Base-by-base conservation (phyloP, 2,113 vertebrate genomes). In the Centropus bengalensis region DNA sequence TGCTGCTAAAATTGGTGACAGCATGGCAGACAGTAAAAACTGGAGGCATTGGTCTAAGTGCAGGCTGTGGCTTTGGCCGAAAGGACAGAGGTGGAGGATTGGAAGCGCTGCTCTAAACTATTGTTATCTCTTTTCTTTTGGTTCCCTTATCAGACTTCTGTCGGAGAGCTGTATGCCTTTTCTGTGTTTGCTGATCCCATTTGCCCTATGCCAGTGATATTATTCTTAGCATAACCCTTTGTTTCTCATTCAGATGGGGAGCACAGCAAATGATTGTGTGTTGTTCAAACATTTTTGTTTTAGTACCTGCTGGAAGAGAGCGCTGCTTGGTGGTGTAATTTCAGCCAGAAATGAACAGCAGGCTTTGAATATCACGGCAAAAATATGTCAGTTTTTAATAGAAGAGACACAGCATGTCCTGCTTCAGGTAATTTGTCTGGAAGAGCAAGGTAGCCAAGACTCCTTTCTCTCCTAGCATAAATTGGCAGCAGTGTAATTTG, bases 271-370 rank as follows among this genome's bases (percentile, higher is more conserved):
- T 94, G 24, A 45, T 22, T 83, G 27, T 47, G 24, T 69, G 2
- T 13, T 84, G 15, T 77, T 89, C 20, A 45, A 91, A 77, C 13
- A 2, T 91, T 92, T 87, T 94, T 33, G 2, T 97, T 98, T 27
- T 94, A 99, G 99, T 93, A 86, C 77, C 22, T 97, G 93, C 88
- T 99, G 99, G 99, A 99, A 96, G 92, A 98, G 97, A 70, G 84
- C 98, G 20, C 97, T 99, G 88, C 98, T 98, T 87, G 99, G 99
- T 42, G 98, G 98, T 88, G 54, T 88, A 28, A 94, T 98, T 92
- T 98, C 98, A 94, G 95, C 97, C 68, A 97, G 97, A 40, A 98
- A 97, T 4, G 99, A 99, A 38, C 80, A 96, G 85, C 96, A 93
- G 82, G 96, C 98, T 78, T 36, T 98, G 89, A 95, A 42, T 8